These are phyloP conservation scores for Enteromius unitaeniatus DNA, from an alignment of 2,797 vertebrate species.

Conservation along the genomic window DNA sequence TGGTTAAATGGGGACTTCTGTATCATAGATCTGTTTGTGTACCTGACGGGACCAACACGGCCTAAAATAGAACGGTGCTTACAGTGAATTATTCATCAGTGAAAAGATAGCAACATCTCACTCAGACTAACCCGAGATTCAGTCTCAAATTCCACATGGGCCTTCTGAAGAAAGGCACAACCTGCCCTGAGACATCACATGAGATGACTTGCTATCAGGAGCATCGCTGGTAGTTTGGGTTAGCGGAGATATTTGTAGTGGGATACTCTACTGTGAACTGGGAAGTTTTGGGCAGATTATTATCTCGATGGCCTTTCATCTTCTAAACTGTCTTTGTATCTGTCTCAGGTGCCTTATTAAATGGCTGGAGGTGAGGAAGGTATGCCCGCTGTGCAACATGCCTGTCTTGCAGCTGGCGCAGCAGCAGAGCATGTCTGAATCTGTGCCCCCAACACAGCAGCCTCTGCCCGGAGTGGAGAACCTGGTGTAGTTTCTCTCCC, in stretches of 20 bases:
- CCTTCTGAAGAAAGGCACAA: background rate
- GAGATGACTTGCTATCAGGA: background rate
- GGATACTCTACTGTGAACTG: background rate
- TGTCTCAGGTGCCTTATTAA: constrained; percentile 95
- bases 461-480: constrained; percentile 92
- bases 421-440: constrained; percentile 79
- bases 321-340: background rate
- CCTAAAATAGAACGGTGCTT: constrained; percentile 53
- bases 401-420: constrained; percentile 95
- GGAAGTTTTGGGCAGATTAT: background rate
- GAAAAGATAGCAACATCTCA: constrained; percentile 31
- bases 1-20: background rate
- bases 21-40: constrained; percentile 29
- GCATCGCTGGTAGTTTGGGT: background rate
- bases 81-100: constrained; percentile 52
- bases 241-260: background rate
- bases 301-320: background rate
- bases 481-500: constrained; percentile 85
- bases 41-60: constrained; percentile 7
- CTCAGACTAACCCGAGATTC: constrained; percentile 6
- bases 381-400: constrained; percentile 98
- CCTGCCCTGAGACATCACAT: background rate
- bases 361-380: constrained; percentile 98
- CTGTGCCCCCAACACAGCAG: constrained; percentile 80
- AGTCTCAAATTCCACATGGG: constrained; percentile 11